phyloP scores from a whole-genome alignment of 1,140 invertebrate species.

The Hyles vespertilio region DNA sequence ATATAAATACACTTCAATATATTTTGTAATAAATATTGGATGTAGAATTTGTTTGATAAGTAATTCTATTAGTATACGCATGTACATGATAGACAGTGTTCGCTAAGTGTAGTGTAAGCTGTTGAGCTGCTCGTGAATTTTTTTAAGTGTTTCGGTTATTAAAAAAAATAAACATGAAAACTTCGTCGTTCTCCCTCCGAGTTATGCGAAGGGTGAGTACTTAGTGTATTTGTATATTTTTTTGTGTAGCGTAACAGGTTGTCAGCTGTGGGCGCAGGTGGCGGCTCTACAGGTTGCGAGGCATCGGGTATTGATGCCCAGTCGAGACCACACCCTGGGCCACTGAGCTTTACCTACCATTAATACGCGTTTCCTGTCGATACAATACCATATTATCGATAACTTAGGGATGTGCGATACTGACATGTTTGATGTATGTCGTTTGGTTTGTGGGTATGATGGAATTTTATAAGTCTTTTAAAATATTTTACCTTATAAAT shows the following conservation, averaged over 20 bases:
- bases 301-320: slow-evolving; percentile 20
- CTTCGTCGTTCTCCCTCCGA: slow-evolving; percentile 85
- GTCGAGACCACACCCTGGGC: slow-evolving; percentile 29
- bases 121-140: background rate
- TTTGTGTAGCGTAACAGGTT: slow-evolving; percentile 50
- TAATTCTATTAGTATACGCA: background rate
- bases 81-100: slow-evolving; percentile 18
- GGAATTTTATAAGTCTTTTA: too few species aligned
- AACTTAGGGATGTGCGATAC: too few species aligned
- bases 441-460: too few species aligned
- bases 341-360: background rate
- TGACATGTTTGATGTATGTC: too few species aligned
- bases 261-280: slow-evolving; percentile 36
- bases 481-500: too few species aligned
- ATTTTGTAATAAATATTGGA: too few species aligned
- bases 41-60: background rate
- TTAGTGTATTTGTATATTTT: slow-evolving; percentile 12
- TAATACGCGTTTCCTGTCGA: too few species aligned
- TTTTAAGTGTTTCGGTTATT: slow-evolving; percentile 25
- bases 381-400: too few species aligned
- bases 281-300: slow-evolving; percentile 48
- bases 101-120: slow-evolving; percentile 9
- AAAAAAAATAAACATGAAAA: slow-evolving; percentile 80
- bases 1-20: too few species aligned
- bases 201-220: slow-evolving; percentile 85